Evolutionary conservation across 92 coral and sea anemone genomes (phyloP).

Genomic region (Pocillopora meandrina): DNA sequence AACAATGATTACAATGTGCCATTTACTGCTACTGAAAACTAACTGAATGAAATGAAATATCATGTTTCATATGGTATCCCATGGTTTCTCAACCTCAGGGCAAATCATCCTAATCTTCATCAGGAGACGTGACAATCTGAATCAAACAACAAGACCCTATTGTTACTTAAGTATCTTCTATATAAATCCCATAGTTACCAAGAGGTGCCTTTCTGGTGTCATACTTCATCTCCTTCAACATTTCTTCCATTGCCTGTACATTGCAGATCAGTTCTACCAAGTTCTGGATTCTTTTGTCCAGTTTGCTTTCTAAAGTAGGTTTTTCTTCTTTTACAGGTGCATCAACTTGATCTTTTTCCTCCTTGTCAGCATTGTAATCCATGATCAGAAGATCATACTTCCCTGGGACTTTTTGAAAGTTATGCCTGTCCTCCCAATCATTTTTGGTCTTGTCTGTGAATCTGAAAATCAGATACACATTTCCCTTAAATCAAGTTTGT

Average conservation of each 20-base stretch:
- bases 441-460: constrained; percentile 93
- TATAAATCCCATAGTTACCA: constrained; percentile 52
- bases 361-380: constrained; percentile 91
- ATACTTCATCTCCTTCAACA: constrained; percentile 95
- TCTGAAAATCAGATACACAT: constrained; percentile 26
- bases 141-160: too few species aligned
- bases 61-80: too few species aligned
- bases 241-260: constrained; percentile 93
- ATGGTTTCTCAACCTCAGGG: too few species aligned
- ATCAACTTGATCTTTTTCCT: constrained; percentile 77
- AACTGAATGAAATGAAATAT: too few species aligned
- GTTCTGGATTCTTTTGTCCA: constrained; percentile 82
- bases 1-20: too few species aligned
- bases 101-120: too few species aligned
- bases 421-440: constrained; percentile 79
- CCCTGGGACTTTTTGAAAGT: constrained; percentile 85
- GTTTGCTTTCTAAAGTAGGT: constrained; percentile 65
- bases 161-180: not conserved
- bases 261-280: constrained; percentile 88
- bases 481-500: not conserved
- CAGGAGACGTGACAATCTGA: too few species aligned
- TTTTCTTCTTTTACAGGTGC: constrained; percentile 87
- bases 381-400: constrained; percentile 88
- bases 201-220: constrained; percentile 95
- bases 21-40: too few species aligned